Percentiles rank a stretch among this genome's conserved stretches.
Evolutionary conservation across 2,888 invertebrate species (phyloP).

Genomic region (Melanostoma mellinum): DNA sequence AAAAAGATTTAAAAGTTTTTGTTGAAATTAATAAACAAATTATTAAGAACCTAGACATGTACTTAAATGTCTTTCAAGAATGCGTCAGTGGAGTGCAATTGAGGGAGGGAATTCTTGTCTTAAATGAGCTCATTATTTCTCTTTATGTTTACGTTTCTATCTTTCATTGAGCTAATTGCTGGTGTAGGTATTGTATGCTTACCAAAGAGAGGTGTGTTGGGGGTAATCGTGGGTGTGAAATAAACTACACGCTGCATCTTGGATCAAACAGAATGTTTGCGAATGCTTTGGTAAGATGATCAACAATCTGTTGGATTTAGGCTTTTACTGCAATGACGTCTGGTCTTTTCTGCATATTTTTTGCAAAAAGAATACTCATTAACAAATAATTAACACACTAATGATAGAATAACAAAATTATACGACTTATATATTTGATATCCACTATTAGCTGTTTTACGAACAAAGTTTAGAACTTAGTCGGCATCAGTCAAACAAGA

Average conservation of each 20-base stretch:
- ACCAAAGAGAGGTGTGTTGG: background rate
- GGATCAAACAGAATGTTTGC: no score
- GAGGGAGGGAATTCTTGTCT: constrained; percentile 8
- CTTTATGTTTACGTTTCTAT: constrained; percentile 11
- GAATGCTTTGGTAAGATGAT: no score
- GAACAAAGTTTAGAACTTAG: no score
- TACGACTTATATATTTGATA: no score
- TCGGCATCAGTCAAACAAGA: no score
- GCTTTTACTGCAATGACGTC: no score
- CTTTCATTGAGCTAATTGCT: constrained; percentile 2
- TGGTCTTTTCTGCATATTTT: no score
- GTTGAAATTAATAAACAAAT: background rate
- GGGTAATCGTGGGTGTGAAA: background rate
- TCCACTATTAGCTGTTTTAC: no score
- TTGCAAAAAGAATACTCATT: no score
- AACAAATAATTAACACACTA: no score
- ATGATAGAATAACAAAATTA: no score
- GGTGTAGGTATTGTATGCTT: background rate
- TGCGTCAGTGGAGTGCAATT: constrained; percentile 3
- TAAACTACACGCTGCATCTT: background rate
- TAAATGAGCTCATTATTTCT: constrained; percentile 65
- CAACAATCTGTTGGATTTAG: no score
- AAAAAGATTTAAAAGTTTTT: background rate
- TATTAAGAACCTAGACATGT: background rate
- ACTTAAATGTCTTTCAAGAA: constrained; percentile 1